Evolutionary conservation across 1,140 invertebrate species (phyloP).

Genomic region (Paralvinella palmiformis): DNA sequence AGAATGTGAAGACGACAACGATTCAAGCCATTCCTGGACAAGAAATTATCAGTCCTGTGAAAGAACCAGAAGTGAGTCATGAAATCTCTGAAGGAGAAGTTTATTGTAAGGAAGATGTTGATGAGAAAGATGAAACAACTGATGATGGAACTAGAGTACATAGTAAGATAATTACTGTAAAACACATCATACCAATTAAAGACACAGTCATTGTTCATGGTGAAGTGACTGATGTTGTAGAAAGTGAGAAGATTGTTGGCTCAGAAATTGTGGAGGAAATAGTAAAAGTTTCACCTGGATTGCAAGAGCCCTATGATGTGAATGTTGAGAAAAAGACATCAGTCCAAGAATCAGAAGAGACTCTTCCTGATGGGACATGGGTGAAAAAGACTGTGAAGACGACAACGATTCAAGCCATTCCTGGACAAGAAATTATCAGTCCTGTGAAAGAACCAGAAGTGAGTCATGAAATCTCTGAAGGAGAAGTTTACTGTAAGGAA

Average conservation of each 20-base stretch:
- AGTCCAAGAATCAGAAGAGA: conserved; percentile 20
- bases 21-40: no score
- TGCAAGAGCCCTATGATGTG: neutral
- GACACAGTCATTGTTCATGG: no score
- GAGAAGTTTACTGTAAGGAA: neutral
- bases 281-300: conserved; percentile 8
- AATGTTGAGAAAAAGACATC: conserved; percentile 1
- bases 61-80: no score
- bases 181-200: no score
- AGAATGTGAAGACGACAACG: no score
- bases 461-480: neutral
- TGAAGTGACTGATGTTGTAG: no score
- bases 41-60: no score
- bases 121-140: conserved; percentile 13
- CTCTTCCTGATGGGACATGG: conserved; percentile 9
- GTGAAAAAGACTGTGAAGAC: conserved; percentile 17
- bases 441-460: no score
- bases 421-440: no score
- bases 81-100: no score
- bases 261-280: conserved; percentile 14
- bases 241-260: conserved; percentile 1
- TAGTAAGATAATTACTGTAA: conserved; percentile 5
- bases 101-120: conserved; percentile 12
- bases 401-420: no score
- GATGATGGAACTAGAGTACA: conserved; percentile 16